Evolutionary conservation across 2,888 invertebrate genomes (phyloP), one percentile per base, ranked within the genome.

Genomic region (Amblyjoppa fuscipennis): DNA sequence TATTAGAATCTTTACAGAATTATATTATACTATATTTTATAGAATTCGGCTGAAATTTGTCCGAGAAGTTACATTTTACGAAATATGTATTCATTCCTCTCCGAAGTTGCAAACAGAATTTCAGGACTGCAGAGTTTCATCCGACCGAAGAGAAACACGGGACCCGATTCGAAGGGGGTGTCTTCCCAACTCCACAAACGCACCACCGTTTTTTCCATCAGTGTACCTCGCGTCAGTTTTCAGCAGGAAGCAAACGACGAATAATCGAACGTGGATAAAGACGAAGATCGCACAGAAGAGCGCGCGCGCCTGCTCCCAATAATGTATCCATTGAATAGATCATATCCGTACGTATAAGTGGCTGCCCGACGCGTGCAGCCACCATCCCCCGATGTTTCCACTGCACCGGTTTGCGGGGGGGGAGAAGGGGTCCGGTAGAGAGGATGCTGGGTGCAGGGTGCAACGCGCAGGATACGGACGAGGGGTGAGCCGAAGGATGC

Each of bases 101-200:
- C 3, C 28, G 28, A 64, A 34, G 51, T 34, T 13, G 5, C 25
- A 28, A 20, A 20, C 56, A 38, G 59, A 61, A 31, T 45, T n/a
- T 31, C 38, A 16, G 6, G 34, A 34, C 13, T 2, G 31, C 6
- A 51, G 38, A 66, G 68, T 41, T 53, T 56, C 41, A 77, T 51
- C 77, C 41, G 41, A 41, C 38, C 68, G 25, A 68, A 68, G 20
- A 11, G 41, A 13, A 41, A 68, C 25, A 66, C 64, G 75, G 66
- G 75, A 41, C 64, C 66, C 75, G 66, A 75, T 64, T 34, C n/a
- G 49, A 75, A 75, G 49, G 64, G 75, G 51, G 64, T 75, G 49
- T 20, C 5, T 76, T 64, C 61, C 34, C 6, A n/a, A 7, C 31
- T 9, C 51, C 9, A n/a, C 20, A 13, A 31, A 16, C 34, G 13